Conservation (phyloP, 2,888 invertebrate species). For the Mesochorus sp. region DNA sequence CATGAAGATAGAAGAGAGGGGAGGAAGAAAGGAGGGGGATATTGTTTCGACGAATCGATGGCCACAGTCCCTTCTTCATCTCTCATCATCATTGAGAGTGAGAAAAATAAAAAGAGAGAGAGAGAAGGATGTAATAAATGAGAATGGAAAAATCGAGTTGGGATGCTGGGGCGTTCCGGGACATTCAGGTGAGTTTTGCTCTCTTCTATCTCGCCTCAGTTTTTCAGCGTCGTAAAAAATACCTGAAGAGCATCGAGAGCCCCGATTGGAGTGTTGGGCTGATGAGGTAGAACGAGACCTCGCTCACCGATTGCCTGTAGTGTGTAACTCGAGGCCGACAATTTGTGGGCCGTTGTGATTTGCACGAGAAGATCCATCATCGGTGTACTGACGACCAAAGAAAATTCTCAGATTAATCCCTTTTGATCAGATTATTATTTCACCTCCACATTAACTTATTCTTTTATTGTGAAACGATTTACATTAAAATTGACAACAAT, state of each 20-base stretch:
- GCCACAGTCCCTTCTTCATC: constrained; percentile 28
- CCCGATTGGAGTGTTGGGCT: constrained; percentile 89
- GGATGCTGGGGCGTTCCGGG: constrained; percentile 42
- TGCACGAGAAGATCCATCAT: constrained; percentile 91
- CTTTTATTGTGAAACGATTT: neutral
- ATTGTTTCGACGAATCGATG: constrained; percentile 52
- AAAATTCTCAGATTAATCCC: constrained; percentile 34
- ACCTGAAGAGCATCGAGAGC: constrained; percentile 83
- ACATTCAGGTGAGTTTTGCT: constrained; percentile 23
- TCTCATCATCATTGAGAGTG: constrained; percentile 1
- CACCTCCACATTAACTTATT: neutral
- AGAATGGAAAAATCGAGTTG: constrained; percentile 28
- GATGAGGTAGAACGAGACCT: constrained; percentile 86
- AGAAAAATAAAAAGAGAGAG: neutral
- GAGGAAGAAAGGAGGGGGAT: constrained; percentile 10
- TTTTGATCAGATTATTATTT: neutral
- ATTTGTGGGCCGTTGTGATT: constrained; percentile 87
- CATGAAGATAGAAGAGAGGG: neutral
- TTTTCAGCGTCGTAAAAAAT: constrained; percentile 62
- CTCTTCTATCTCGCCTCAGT: constrained; percentile 15
- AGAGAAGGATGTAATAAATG: constrained; percentile 13
- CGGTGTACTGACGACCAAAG: constrained; percentile 84
- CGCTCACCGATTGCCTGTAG: constrained; percentile 86
- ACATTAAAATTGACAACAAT: neutral
- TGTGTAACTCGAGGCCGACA: constrained; percentile 87